phyloP scores from a whole-genome alignment of 2,113 vertebrate species.

The Maccullochella peelii region DNA sequence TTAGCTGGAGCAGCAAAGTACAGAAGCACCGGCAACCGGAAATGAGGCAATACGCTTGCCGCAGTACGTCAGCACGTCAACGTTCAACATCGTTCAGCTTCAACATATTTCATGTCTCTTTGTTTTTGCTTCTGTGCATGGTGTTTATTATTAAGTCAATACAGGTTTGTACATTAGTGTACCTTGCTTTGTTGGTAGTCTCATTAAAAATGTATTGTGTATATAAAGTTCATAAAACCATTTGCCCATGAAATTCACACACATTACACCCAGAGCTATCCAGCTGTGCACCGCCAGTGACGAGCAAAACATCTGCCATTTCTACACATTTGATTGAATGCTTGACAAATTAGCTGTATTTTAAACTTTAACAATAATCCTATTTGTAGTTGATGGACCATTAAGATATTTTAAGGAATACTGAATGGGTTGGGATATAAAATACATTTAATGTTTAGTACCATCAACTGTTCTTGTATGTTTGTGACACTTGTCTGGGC shows the following conservation, averaged over 20 bases:
- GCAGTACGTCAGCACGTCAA: too few species aligned
- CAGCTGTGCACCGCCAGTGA: too few species aligned
- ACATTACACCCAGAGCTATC: too few species aligned
- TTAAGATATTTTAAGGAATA: not conserved
- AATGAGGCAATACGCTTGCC: too few species aligned
- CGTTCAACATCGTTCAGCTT: too few species aligned
- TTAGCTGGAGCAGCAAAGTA: too few species aligned
- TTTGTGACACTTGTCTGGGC: not conserved
- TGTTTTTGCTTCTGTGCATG: not conserved
- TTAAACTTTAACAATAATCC: not conserved
- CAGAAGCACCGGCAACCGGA: too few species aligned
- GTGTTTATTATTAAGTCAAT: not conserved
- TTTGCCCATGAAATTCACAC: not conserved
- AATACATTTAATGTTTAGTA: not conserved
- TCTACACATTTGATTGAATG: too few species aligned
- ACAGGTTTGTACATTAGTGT: not conserved
- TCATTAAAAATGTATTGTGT: not conserved
- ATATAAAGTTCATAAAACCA: not conserved
- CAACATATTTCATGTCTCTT: not conserved
- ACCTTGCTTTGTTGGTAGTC: too few species aligned
- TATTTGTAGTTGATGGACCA: not conserved
- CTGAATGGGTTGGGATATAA: not conserved
- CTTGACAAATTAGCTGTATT: too few species aligned
- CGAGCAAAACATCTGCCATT: too few species aligned
- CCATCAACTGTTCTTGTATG: not conserved